Conservation (phyloP, 92 coral and sea anemone species). For the Ricordea florida region DNA sequence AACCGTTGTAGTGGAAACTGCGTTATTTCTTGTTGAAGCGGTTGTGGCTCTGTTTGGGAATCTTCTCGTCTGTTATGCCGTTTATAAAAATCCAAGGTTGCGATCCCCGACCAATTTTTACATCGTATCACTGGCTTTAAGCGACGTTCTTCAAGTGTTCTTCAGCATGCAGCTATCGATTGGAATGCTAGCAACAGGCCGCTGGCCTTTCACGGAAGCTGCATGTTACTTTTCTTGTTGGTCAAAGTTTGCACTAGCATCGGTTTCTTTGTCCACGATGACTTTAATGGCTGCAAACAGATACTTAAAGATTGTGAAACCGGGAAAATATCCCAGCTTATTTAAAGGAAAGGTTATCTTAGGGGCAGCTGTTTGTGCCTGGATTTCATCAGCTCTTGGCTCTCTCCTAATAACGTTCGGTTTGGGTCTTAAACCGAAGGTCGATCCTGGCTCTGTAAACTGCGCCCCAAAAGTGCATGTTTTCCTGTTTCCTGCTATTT, state of each 20-base stretch:
- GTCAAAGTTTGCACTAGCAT: not conserved
- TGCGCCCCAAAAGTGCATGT: not conserved
- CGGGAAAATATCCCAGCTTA: not conserved
- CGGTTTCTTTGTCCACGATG: constrained; percentile 1
- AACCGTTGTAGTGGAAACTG: no score
- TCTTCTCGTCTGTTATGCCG: not conserved
- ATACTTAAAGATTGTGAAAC: not conserved
- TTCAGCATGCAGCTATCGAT: not conserved
- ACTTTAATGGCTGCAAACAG: constrained; percentile 9
- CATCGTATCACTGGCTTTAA: not conserved
- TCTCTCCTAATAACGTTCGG: not conserved
- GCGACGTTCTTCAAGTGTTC: not conserved
- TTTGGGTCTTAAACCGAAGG: not conserved
- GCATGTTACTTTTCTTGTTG: not conserved
- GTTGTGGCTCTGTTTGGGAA: no score
- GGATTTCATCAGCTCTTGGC: not conserved
- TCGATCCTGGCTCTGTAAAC: not conserved
- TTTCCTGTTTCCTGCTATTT: not conserved
- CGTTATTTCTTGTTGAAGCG: no score
- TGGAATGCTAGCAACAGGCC: not conserved
- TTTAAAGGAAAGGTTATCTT: not conserved
- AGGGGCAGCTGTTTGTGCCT: not conserved
- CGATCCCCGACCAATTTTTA: not conserved
- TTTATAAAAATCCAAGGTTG: not conserved
- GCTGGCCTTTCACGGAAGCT: not conserved